These are phyloP conservation scores for Saimiri boliviensis DNA, from an alignment of 2,113 vertebrate species.

Conservation along the genomic window DNA sequence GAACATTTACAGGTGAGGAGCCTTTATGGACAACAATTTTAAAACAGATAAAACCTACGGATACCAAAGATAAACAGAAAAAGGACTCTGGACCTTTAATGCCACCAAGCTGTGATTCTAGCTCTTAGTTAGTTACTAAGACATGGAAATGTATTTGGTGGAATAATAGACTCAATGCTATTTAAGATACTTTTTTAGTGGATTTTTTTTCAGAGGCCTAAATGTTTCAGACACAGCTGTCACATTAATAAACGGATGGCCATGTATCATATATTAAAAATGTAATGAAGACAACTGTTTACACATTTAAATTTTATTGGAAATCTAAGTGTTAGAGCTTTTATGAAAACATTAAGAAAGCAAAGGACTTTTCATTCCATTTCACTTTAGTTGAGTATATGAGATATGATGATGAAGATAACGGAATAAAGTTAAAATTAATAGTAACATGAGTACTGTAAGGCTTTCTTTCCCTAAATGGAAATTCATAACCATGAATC, in stretches of 20 bases:
- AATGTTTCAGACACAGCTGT: background rate
- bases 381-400: background rate
- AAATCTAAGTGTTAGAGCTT: background rate
- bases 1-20: background rate
- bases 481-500: background rate
- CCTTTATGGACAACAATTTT: background rate
- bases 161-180: background rate
- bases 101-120: background rate
- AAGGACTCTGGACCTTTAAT: background rate
- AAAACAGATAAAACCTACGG: background rate
- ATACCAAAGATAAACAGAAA: background rate
- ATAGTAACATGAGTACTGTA: background rate
- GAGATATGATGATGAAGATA: background rate
- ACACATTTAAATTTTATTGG: background rate
- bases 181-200: background rate
- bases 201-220: background rate
- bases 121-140: background rate
- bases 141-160: background rate
- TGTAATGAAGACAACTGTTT: background rate
- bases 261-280: background rate
- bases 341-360: background rate
- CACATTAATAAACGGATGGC: background rate
- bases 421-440: background rate
- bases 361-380: background rate
- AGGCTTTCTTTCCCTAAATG: background rate